Evolutionary conservation across 2,113 vertebrate genomes (phyloP).

Genomic region (Macaca mulatta): DNA sequence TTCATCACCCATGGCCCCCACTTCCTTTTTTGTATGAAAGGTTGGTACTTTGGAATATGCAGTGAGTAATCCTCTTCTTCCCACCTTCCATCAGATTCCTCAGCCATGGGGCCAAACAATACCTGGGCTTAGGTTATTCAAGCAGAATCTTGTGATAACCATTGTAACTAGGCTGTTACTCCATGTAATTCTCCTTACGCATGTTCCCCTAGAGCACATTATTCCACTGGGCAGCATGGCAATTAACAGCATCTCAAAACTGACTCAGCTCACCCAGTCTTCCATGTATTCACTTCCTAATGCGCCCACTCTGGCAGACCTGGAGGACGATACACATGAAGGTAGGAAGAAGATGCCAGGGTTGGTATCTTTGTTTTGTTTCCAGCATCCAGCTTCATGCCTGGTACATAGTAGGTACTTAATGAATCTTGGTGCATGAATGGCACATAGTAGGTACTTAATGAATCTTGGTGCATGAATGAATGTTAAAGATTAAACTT

Average conservation of each 20-base stretch:
- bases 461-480: background rate
- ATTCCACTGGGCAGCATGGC: slow-evolving; percentile 94
- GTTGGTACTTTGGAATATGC: background rate
- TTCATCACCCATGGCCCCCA: background rate
- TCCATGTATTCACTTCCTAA: slow-evolving; percentile 91
- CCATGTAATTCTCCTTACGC: slow-evolving; percentile 19
- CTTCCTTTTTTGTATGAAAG: background rate
- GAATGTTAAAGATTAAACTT: background rate
- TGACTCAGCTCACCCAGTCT: slow-evolving; percentile 88
- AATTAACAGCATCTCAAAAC: slow-evolving; percentile 89
- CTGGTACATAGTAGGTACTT: background rate
- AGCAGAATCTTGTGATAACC: background rate
- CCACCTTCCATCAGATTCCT: background rate
- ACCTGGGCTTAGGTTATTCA: background rate
- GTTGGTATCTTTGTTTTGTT: background rate
- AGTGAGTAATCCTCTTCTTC: background rate
- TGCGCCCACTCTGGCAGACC: slow-evolving; percentile 91
- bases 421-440: background rate
- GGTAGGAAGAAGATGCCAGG: slow-evolving; percentile 66
- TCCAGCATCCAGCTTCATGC: background rate
- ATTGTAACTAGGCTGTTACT: background rate
- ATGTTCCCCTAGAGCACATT: slow-evolving; percentile 86
- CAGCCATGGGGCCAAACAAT: background rate
- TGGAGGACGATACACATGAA: slow-evolving; percentile 90
- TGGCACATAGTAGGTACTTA: background rate